Base-by-base conservation (phyloP, 2,797 vertebrate species). In the Sebastes oblongus region DNA sequence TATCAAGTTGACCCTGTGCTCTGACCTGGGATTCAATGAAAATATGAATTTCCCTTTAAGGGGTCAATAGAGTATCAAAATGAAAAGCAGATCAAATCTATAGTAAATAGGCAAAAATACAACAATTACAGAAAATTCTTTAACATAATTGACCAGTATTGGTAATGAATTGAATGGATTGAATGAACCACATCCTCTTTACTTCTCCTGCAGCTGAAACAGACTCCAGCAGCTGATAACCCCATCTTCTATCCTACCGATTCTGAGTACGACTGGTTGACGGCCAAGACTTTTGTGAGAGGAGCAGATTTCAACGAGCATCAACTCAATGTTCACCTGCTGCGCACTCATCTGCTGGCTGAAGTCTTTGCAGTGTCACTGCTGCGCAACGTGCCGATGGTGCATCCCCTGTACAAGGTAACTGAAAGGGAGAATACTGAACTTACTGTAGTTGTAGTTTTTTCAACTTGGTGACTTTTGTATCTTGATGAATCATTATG, bases 341-440 rank as follows among this genome's bases (percentile, higher is more conserved):
- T 97, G 66, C 92, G 93, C 32, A 95, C 95, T 9, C 96, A 97
- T 72, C 91, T 96, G 64, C 77, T 97, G 8, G 94, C 91, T 0
- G 95, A 97, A 42, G 96, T 92, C 9, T 96, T 95, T 81, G 61
- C 90, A 1, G 72, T 96, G 72, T 94, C 96, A 27, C 82, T 95
- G 65, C 66, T 96, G 67, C 91, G 93, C 61, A 93, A 96, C 34
- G 2, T 96, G 0, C 95, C 94, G 60, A 91, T 89, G 91, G 90
- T 93, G 66, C 92, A 93, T 84, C 93, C 93, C 14, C 81, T 94
- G 9, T 85, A 92, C 89, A 94, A 94, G 93, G 94, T 93, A 88
- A 82, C 2, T 60, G 50, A 13, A 20, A 20, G 29, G 30, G 7
- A 61, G 0, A 18, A 50, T 7, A 58, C 30, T 29, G 4, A n/a